Evolutionary conservation across 1,140 invertebrate genomes (phyloP).

Genomic region (Pogonomyrmex californicus): DNA sequence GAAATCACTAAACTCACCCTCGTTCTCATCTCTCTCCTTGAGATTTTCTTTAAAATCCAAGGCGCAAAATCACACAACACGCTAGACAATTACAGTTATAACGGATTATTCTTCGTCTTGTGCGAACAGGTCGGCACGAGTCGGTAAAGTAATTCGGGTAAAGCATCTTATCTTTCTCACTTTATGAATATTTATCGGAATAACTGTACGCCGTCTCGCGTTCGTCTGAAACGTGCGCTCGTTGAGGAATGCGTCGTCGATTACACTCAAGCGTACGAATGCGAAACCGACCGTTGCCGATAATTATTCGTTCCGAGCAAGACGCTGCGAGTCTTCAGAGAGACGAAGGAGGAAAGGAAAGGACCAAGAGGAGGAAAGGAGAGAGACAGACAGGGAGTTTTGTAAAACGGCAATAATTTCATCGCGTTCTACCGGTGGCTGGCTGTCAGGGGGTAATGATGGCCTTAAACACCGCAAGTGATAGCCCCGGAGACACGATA

Average conservation of each 20-base stretch:
- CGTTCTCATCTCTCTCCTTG: neutral
- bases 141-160: conserved; percentile 81
- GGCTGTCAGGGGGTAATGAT: conserved; percentile 74
- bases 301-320: conserved; percentile 82
- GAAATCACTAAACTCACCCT: conserved; percentile 4
- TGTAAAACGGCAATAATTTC: conserved; percentile 71
- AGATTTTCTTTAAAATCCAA: conserved; percentile 11
- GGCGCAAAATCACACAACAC: conserved; percentile 26
- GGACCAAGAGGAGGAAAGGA: neutral
- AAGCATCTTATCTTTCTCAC: conserved; percentile 66
- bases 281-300: conserved; percentile 28
- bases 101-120: conserved; percentile 43
- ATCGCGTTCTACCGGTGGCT: conserved; percentile 68
- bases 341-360: conserved; percentile 68
- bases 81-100: conserved; percentile 54
- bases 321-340: conserved; percentile 75
- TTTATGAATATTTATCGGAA: conserved; percentile 56
- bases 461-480: conserved; percentile 75
- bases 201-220: conserved; percentile 78
- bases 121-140: conserved; percentile 14
- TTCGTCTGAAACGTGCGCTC: conserved; percentile 75
- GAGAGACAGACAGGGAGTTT: conserved; percentile 58
- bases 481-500: conserved; percentile 72
- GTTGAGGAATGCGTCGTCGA: conserved; percentile 27
- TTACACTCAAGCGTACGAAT: conserved; percentile 29